Conservation (phyloP, 2,888 invertebrate genomes). For the Pyrrhia umbra region DNA sequence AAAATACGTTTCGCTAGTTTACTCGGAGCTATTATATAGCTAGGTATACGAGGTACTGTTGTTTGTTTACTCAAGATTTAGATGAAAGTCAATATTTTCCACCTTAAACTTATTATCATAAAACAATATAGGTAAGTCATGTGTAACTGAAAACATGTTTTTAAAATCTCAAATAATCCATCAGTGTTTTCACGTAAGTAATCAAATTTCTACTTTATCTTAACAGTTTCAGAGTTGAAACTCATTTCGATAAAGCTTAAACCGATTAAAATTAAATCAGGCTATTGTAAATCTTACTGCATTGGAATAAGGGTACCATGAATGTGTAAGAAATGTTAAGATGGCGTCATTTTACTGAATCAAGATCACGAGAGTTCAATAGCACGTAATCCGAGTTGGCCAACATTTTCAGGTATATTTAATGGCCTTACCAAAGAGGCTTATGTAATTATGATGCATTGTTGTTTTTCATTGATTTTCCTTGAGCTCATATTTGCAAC, state of each 20-base stretch:
- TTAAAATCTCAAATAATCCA: conserved; percentile 46
- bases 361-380: conserved; percentile 52
- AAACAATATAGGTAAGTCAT: conserved; percentile 16
- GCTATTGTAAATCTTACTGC: conserved; percentile 27
- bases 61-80: conserved; percentile 2
- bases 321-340: conserved; percentile 11
- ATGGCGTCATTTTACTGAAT: conserved; percentile 46
- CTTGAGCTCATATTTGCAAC: neutral
- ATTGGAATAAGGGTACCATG: conserved; percentile 15
- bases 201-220: conserved; percentile 9
- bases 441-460: conserved; percentile 1
- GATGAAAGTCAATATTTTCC: conserved; percentile 28
- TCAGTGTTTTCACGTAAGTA: conserved; percentile 42
- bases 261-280: neutral
- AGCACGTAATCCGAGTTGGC: conserved; percentile 31
- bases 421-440: conserved; percentile 25
- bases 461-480: neutral
- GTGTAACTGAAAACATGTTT: conserved; percentile 49
- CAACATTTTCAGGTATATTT: conserved; percentile 31
- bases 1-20: too few species aligned
- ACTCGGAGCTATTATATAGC: too few species aligned
- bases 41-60: neutral
- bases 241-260: neutral
- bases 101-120: conserved; percentile 30
- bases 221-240: neutral